A percentile compares a stretch with the other conserved stretches of the same genome.
Evolutionary conservation across 2,888 invertebrate genomes (phyloP).

Genomic region (Aphodius sticticus): DNA sequence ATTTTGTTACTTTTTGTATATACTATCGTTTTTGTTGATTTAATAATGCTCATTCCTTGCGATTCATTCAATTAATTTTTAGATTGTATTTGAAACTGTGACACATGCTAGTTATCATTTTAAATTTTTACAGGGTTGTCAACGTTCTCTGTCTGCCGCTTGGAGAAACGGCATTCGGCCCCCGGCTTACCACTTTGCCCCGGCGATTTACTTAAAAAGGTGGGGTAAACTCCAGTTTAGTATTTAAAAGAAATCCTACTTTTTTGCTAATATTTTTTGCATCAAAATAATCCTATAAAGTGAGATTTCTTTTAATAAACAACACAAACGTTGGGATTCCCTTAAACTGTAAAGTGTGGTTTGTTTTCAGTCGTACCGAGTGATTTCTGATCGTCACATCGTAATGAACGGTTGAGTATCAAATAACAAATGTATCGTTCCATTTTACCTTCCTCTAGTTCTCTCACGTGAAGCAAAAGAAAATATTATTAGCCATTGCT

Average conservation of each 20-base stretch:
- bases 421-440: conserved; percentile 49
- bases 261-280: conserved; percentile 39
- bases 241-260: conserved; percentile 39
- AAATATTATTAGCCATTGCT: background rate
- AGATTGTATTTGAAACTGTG: conserved; percentile 25
- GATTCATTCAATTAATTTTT: conserved; percentile 29
- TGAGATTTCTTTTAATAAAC: conserved; percentile 5
- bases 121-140: conserved; percentile 49
- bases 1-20: conserved; percentile 41
- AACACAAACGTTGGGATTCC: background rate
- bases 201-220: conserved; percentile 42
- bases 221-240: conserved; percentile 48
- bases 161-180: conserved; percentile 42
- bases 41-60: conserved; percentile 50
- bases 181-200: conserved; percentile 44
- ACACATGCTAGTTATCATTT: conserved; percentile 40
- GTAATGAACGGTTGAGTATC: conserved; percentile 45
- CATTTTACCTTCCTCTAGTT: conserved; percentile 19
- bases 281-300: conserved; percentile 5
- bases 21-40: conserved; percentile 27
- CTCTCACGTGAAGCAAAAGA: background rate
- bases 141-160: conserved; percentile 30
- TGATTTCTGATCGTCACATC: conserved; percentile 28
- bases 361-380: conserved; percentile 48
- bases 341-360: conserved; percentile 40